Evolutionary conservation across 2,888 invertebrate genomes (phyloP).

Genomic region (Cryptocephalus moraei): DNA sequence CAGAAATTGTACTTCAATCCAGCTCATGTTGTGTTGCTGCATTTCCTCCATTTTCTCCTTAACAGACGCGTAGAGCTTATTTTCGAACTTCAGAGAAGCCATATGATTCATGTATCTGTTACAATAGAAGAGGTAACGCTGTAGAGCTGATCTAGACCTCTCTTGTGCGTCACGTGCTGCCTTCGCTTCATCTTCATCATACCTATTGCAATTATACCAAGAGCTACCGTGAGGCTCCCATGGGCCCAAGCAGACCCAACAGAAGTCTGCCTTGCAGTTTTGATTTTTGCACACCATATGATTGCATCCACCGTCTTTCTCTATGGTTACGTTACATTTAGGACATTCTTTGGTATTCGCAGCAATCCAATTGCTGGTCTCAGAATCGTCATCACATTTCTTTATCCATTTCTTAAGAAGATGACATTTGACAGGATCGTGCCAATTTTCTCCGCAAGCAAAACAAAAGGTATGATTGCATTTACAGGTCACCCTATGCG

Average conservation of each 20-base stretch:
- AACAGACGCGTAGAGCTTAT: constrained; percentile 90
- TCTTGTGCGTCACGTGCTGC: constrained; percentile 95
- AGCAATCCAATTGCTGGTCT: constrained; percentile 98
- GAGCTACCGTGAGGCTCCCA: constrained; percentile 98
- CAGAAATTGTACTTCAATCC: constrained; percentile 99
- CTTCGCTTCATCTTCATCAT: constrained; percentile 94
- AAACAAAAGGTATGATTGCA: constrained; percentile 94
- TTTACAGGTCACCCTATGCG: constrained; percentile 84
- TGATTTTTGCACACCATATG: constrained; percentile 99
- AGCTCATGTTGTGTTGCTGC: constrained; percentile 99
- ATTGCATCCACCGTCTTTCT: constrained; percentile 97
- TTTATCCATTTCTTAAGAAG: constrained; percentile 94
- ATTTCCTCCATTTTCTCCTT: constrained; percentile 99
- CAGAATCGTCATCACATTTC: constrained; percentile 98
- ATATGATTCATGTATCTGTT: constrained; percentile 99
- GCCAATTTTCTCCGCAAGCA: constrained; percentile 94
- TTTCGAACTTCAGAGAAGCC: constrained; percentile 96
- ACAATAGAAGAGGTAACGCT: constrained; percentile 96
- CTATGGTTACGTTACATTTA: constrained; percentile 93
- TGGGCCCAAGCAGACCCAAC: constrained; percentile 97
- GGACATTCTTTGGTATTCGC: constrained; percentile 99
- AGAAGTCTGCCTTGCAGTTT: constrained; percentile 96
- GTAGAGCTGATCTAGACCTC: constrained; percentile 83
- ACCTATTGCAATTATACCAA: constrained; percentile 95
- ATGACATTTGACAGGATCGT: constrained; percentile 94